Percentiles rank a stretch among this genome's conserved stretches.
phyloP scores from a whole-genome alignment of 2,797 vertebrate genomes.

The Natrix natrix region DNA sequence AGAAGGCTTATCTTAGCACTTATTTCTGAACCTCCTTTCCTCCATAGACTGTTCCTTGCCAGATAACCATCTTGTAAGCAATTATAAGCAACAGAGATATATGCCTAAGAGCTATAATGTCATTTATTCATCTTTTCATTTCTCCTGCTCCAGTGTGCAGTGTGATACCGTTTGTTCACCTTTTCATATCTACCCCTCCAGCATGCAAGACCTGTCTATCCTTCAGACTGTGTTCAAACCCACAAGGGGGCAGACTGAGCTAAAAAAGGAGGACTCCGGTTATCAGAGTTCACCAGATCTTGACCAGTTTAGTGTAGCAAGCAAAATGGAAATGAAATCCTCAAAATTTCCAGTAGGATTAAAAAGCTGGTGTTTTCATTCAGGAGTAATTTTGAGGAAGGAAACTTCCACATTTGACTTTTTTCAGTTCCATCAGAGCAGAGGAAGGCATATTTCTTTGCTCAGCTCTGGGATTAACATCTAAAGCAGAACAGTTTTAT shows the following conservation, averaged over 20 bases:
- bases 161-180: conserved; percentile 57
- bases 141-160: conserved; percentile 57
- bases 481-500: background rate
- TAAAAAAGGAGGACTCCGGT: conserved; percentile 57
- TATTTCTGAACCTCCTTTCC: conserved; percentile 8
- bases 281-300: conserved; percentile 63
- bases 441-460: background rate
- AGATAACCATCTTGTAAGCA: background rate
- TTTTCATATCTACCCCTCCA: conserved; percentile 54
- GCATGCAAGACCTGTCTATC: conserved; percentile 41
- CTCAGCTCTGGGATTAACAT: background rate
- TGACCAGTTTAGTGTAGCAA: conserved; percentile 22
- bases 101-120: conserved; percentile 27
- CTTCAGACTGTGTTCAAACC: conserved; percentile 48
- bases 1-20: conserved; percentile 25
- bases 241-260: conserved; percentile 61
- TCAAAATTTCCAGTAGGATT: background rate
- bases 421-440: background rate
- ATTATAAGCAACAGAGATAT: background rate
- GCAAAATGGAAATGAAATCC: background rate
- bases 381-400: background rate
- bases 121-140: conserved; percentile 56
- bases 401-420: background rate
- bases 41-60: background rate
- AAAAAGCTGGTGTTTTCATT: background rate